Base-by-base conservation (phyloP, 1,140 invertebrate genomes). In the Amphibalanus amphitrite region DNA sequence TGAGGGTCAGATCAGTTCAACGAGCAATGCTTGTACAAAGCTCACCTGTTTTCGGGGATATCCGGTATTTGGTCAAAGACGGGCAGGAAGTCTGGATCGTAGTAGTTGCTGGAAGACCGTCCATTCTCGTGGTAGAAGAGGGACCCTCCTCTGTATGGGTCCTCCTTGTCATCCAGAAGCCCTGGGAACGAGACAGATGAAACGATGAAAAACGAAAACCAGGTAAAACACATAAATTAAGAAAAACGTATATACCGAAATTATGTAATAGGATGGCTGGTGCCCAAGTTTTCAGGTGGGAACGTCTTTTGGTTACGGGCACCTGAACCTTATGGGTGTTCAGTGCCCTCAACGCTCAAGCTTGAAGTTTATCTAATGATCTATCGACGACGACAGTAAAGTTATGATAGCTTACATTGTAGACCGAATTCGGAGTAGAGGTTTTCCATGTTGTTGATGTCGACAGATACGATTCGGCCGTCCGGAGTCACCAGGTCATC, bases 401-500 rank as follows among this genome's bases (percentile, higher is more conserved):
- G n/a, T n/a, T n/a, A n/a, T n/a, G n/a, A n/a, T n/a, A n/a, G n/a
- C 85, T 85, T 82, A 87, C 88, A 92, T 73, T 86, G 79, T 70
- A 86, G 81, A 3, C 84, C 90, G 75, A 93, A 94, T 71, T 90
- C 85, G 69, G 84, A 84, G 77, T 93, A 90, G 29, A 90, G 81
- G 15, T 82, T 78, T 77, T 89, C 85, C 76, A 91, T 87, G 78
- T 90, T 86, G 74, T 89, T 88, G 10, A 89, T 76, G 40, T 77
- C 77, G 75, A 88, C 86, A 0, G 74, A 79, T 0, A 79, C 81
- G 68, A 84, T 78, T 0, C 84, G 83, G 0, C 90, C 90, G 75
- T 92, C 88, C 0, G 93, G 92, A 70, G 85, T 78, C 1, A 83
- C 86, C 71, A 95, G 90, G 79, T 96, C 94, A 74, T 97, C 93